These are phyloP conservation scores for Myotis vivesi DNA, from an alignment of 2,797 vertebrate species.

Conservation along the genomic window DNA sequence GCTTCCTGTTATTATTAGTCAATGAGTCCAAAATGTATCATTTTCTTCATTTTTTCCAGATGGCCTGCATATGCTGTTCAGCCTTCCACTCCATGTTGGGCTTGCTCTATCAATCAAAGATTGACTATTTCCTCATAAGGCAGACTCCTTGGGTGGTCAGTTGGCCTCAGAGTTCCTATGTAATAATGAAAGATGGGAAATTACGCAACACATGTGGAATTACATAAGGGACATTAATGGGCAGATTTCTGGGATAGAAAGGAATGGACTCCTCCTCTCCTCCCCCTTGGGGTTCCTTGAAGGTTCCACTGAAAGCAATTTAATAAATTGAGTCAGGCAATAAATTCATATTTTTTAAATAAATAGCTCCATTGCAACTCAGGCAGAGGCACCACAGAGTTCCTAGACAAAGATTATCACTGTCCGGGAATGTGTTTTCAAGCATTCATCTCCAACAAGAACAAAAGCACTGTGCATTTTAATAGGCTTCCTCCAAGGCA, in stretches of 20 bases:
- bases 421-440: not conserved
- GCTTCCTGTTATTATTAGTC: not conserved
- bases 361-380: not conserved
- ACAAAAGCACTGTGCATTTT: not conserved
- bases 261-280: not conserved
- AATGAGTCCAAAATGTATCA: not conserved
- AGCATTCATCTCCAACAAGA: not conserved
- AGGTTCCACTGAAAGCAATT: slow-evolving; percentile 6
- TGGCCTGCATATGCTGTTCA: not conserved
- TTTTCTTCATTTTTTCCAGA: slow-evolving; percentile 30
- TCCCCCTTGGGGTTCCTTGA: not conserved
- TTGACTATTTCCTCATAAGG: slow-evolving; percentile 19
- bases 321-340: not conserved
- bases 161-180: not conserved
- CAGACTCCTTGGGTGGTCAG: not conserved
- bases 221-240: not conserved
- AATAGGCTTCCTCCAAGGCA: not conserved
- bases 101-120: not conserved
- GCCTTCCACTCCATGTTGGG: not conserved
- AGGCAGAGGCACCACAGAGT: not conserved
- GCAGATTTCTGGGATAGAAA: not conserved
- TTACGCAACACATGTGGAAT: not conserved
- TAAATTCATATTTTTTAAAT: not conserved
- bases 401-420: not conserved
- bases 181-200: slow-evolving; percentile 23